phyloP scores from a whole-genome alignment of 2,113 vertebrate species.

The Spea bombifrons region DNA sequence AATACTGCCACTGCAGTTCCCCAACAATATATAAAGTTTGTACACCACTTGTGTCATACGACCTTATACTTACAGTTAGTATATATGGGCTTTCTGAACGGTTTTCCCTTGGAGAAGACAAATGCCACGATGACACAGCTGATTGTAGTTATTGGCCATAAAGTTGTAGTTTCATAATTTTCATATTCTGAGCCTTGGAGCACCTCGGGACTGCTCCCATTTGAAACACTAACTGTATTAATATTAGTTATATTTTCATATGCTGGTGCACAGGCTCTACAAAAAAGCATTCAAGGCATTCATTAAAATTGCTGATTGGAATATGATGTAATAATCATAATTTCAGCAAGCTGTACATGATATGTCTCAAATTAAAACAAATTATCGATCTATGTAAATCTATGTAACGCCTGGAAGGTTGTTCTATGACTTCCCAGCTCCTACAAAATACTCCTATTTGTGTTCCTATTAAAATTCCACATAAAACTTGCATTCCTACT shows the following conservation, averaged over 20 bases:
- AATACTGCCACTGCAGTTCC: too few relatives aligned
- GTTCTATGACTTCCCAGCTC: too few relatives aligned
- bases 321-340: too few relatives aligned
- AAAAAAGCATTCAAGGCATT: neutral
- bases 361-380: too few relatives aligned
- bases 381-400: too few relatives aligned
- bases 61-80: conserved; percentile 63
- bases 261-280: conserved; percentile 17
- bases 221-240: neutral
- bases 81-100: conserved; percentile 67
- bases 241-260: neutral
- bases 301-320: too few relatives aligned
- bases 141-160: conserved; percentile 61
- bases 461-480: too few relatives aligned
- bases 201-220: neutral
- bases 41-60: neutral
- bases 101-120: conserved; percentile 67
- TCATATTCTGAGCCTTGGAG: conserved; percentile 19
- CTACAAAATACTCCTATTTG: too few relatives aligned
- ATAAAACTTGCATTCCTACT: too few relatives aligned
- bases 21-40: neutral
- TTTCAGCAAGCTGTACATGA: too few relatives aligned
- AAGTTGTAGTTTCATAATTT: conserved; percentile 58
- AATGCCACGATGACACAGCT: conserved; percentile 61
- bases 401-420: too few relatives aligned